phyloP scores from a whole-genome alignment of 2,797 vertebrate species.

The Loriculus beryllinus region DNA sequence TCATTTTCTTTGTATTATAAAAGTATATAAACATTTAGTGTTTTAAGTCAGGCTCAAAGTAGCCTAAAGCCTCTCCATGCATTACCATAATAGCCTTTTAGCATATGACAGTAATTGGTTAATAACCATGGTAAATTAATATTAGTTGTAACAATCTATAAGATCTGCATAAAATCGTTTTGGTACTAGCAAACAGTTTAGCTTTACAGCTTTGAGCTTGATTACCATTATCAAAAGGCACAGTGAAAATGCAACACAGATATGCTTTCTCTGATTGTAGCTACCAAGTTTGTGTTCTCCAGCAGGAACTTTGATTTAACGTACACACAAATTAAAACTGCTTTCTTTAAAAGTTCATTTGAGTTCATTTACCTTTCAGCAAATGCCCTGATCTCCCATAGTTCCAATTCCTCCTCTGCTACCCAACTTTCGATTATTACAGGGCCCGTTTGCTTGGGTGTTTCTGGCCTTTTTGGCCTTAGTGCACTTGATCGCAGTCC shows the following conservation, averaged over 20 bases:
- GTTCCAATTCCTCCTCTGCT: slow-evolving; percentile 93
- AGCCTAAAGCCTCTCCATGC: neutral
- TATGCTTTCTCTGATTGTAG: neutral
- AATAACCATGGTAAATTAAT: neutral
- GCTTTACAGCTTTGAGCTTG: neutral
- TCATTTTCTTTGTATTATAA: neutral
- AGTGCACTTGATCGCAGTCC: slow-evolving; percentile 96
- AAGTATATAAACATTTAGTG: neutral
- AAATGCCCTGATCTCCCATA: slow-evolving; percentile 98
- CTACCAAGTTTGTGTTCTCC: neutral
- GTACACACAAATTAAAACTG: neutral
- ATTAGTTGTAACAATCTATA: neutral
- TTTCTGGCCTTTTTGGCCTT: slow-evolving; percentile 94
- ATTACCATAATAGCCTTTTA: neutral
- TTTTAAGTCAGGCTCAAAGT: neutral
- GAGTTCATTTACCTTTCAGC: slow-evolving; percentile 87
- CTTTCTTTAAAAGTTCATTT: neutral
- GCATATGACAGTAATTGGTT: neutral
- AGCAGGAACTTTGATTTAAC: neutral
- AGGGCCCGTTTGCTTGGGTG: slow-evolving; percentile 94
- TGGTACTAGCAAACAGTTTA: neutral
- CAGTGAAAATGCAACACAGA: neutral
- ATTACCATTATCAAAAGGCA: neutral
- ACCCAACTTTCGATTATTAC: slow-evolving; percentile 97
- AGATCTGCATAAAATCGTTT: neutral